phyloP scores from a whole-genome alignment of 2,797 vertebrate species.

The Knipowitschia caucasica region DNA sequence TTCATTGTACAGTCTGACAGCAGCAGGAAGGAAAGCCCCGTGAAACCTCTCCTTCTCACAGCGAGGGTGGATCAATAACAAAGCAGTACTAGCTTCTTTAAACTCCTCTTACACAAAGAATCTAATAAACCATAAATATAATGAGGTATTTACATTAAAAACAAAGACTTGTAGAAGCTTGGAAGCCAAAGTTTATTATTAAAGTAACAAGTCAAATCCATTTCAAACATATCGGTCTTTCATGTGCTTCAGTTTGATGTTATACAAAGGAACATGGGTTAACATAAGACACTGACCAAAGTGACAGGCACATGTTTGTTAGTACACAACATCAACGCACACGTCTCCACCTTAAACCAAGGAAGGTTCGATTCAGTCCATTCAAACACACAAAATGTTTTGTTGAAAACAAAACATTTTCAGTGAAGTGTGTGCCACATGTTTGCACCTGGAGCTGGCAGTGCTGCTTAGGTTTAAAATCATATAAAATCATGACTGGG shows the following conservation, averaged over 20 bases:
- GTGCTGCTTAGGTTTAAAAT: conserved; percentile 31
- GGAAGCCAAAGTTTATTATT: conserved; percentile 79
- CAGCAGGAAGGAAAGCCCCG: no score
- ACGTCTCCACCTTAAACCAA: background rate
- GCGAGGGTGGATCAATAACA: no score
- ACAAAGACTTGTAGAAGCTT: conserved; percentile 51
- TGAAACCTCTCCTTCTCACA: no score
- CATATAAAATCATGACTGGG: conserved; percentile 39
- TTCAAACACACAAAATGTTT: background rate
- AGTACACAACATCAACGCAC: background rate
- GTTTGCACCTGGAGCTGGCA: conserved; percentile 19
- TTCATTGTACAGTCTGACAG: no score
- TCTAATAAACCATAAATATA: no score
- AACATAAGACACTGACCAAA: conserved; percentile 42
- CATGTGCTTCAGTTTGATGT: conserved; percentile 65
- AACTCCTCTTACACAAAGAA: no score
- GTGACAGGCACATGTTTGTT: background rate
- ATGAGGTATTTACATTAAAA: conserved; percentile 29
- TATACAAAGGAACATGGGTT: conserved; percentile 56
- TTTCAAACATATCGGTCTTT: conserved; percentile 60
- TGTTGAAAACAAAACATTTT: conserved; percentile 7
- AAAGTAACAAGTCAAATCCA: conserved; percentile 63
- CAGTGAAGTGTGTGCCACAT: background rate
- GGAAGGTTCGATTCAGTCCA: no score
- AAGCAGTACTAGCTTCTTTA: no score